Conservation (phyloP, 2,888 invertebrate species). For the Chymomyza procnemis region DNA sequence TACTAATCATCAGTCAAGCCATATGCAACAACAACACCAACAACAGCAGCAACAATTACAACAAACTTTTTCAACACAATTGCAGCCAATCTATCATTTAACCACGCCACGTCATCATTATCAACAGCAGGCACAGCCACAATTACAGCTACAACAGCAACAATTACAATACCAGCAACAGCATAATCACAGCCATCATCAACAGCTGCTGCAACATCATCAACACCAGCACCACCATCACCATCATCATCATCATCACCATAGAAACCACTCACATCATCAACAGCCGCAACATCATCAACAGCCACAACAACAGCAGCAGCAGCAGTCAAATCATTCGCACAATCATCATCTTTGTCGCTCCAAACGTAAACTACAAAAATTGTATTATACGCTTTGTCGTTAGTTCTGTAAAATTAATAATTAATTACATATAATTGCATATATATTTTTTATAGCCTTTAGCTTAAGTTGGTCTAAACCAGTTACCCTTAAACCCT, state of each 20-base stretch:
- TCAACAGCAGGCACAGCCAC: constrained; percentile 25
- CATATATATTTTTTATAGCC: constrained; percentile 24
- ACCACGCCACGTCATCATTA: constrained; percentile 19
- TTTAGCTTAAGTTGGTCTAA: constrained; percentile 9
- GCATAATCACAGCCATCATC: constrained; percentile 45
- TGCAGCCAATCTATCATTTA: constrained; percentile 19
- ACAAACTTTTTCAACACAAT: constrained; percentile 24
- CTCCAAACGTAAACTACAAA: constrained; percentile 78
- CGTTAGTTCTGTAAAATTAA: constrained; percentile 69
- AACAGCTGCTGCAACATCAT: constrained; percentile 44
- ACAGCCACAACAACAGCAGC: constrained; percentile 55
- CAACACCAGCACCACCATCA: constrained; percentile 41
- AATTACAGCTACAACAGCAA: constrained; percentile 24
- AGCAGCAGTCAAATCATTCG: constrained; percentile 58
- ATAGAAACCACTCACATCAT: constrained; percentile 37
- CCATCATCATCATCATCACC: constrained; percentile 41
- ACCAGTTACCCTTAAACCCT: constrained; percentile 1
- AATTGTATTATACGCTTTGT: constrained; percentile 78
- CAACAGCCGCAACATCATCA: constrained; percentile 40
- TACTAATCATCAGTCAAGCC: constrained; percentile 62
- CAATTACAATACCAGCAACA: constrained; percentile 17
- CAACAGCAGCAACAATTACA: constrained; percentile 44
- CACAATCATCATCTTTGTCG: constrained; percentile 72
- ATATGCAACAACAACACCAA: constrained; percentile 62
- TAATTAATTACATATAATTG: constrained; percentile 21